Evolutionary conservation across 2,888 invertebrate genomes (phyloP).

Genomic region (Mimas tiliae): DNA sequence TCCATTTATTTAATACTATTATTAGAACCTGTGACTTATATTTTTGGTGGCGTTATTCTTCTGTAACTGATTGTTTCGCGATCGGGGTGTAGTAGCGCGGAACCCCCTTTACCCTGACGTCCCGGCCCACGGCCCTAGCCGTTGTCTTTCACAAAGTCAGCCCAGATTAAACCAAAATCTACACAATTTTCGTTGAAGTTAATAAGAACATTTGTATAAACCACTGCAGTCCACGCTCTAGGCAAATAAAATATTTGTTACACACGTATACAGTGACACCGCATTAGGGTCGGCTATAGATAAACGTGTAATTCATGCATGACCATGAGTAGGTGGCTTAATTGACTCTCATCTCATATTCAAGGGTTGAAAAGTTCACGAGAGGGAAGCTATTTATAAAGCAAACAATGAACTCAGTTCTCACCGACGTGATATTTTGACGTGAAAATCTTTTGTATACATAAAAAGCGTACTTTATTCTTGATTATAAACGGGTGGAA

Average conservation of each 20-base stretch:
- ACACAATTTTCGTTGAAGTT: too few relatives aligned
- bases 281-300: constrained; percentile 30
- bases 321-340: constrained; percentile 57
- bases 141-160: not conserved
- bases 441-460: constrained; percentile 35
- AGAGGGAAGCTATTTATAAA: constrained; percentile 64
- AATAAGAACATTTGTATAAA: too few relatives aligned
- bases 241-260: not conserved
- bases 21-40: too few relatives aligned
- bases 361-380: constrained; percentile 67
- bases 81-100: too few relatives aligned
- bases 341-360: constrained; percentile 73
- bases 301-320: constrained; percentile 39
- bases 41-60: too few relatives aligned
- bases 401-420: constrained; percentile 37
- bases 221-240: not conserved
- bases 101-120: too few relatives aligned
- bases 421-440: constrained; percentile 26
- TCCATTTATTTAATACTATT: too few relatives aligned
- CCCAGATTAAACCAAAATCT: not conserved
- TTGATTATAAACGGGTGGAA: constrained; percentile 9
- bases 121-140: too few relatives aligned
- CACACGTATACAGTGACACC: constrained; percentile 15
- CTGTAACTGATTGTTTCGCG: too few relatives aligned
- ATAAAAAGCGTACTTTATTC: constrained; percentile 30